Evolutionary conservation across 2,797 vertebrate genomes (phyloP).

Genomic region (Steatocranus sp.): DNA sequence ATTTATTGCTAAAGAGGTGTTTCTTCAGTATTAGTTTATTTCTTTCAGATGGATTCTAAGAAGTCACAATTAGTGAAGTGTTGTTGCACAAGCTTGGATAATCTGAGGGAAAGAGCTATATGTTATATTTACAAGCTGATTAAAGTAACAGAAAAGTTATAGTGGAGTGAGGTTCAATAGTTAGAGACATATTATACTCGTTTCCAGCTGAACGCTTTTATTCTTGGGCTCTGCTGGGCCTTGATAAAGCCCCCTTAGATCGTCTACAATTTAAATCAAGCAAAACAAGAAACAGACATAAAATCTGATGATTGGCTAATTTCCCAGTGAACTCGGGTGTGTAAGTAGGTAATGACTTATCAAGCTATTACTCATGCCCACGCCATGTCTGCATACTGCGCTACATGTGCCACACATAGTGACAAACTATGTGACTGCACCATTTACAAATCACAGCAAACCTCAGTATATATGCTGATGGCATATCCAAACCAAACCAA

Average conservation of each 20-base stretch:
- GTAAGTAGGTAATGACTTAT: neutral
- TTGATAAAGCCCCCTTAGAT: fast-evolving
- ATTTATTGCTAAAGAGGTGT: neutral
- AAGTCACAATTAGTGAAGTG: neutral
- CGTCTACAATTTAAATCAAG: neutral
- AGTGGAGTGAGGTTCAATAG: neutral
- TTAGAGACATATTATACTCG: neutral
- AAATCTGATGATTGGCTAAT: neutral
- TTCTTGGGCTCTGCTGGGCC: neutral
- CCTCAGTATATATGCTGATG: neutral
- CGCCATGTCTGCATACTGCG: neutral
- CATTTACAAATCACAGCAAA: neutral
- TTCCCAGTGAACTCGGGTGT: neutral
- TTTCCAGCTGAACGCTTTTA: neutral
- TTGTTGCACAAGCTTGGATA: neutral
- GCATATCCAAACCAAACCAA: neutral
- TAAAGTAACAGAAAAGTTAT: neutral
- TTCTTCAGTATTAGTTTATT: neutral
- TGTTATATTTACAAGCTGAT: neutral
- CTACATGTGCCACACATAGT: neutral
- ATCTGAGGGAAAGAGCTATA: neutral
- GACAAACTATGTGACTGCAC: neutral
- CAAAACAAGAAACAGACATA: neutral
- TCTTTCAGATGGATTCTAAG: neutral
- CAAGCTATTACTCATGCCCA: neutral